Evolutionary conservation across 2,113 vertebrate genomes (phyloP).

Genomic region (Megatriorchis doriae): DNA sequence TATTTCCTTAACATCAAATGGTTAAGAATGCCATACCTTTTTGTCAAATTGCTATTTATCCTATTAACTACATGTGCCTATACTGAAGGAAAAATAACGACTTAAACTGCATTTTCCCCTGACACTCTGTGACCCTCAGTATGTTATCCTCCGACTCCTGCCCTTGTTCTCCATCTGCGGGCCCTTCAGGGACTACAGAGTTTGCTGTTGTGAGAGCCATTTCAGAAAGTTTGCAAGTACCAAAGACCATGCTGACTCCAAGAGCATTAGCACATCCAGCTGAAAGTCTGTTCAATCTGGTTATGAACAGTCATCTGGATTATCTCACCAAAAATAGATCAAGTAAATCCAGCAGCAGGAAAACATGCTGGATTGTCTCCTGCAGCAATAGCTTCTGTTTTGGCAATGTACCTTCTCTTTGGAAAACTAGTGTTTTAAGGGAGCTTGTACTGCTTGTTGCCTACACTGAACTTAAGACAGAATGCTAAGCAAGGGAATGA

Average conservation of each 20-base stretch:
- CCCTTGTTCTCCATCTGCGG: not conserved
- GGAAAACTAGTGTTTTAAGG: not conserved
- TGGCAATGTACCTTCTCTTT: not conserved
- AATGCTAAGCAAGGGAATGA: not conserved
- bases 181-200: not conserved
- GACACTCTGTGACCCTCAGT: not conserved
- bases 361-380: not conserved
- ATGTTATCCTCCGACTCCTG: not conserved
- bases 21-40: not conserved
- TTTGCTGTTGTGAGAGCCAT: not conserved
- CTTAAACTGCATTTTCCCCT: not conserved
- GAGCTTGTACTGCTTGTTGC: not conserved
- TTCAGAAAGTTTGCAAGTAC: not conserved
- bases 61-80: not conserved
- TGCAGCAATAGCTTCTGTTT: not conserved
- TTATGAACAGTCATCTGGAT: not conserved
- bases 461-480: not conserved
- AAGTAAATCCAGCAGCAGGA: not conserved
- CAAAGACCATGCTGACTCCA: not conserved
- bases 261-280: not conserved
- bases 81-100: not conserved
- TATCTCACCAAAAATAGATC: constrained; percentile 37
- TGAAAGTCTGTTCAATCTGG: constrained; percentile 12
- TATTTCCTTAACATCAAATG: not conserved
- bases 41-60: not conserved